Percentiles rank a stretch among this genome's conserved stretches.
Evolutionary conservation across 2,797 vertebrate genomes (phyloP).

Genomic region (Anas acuta): DNA sequence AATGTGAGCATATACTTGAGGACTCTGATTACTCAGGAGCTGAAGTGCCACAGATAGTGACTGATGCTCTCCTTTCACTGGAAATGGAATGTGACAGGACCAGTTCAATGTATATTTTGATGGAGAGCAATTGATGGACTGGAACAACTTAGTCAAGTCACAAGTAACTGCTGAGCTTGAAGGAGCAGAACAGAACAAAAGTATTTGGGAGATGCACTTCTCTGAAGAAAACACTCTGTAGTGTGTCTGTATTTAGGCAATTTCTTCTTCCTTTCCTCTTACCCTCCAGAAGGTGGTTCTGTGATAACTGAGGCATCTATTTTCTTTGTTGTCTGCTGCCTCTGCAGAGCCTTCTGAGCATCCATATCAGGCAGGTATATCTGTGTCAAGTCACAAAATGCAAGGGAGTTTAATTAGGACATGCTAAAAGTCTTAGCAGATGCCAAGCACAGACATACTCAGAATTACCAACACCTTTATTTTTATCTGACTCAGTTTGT

Average conservation of each 20-base stretch:
- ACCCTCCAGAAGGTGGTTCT: not conserved
- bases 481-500: constrained; percentile 62
- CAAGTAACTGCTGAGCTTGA: not conserved
- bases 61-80: not conserved
- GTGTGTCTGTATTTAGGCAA: not conserved
- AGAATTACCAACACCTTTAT: constrained; percentile 57
- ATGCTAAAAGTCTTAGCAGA: constrained; percentile 44
- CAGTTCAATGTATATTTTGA: not conserved
- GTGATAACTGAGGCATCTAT: not conserved
- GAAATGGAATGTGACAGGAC: not conserved
- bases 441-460: constrained; percentile 31
- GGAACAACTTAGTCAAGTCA: not conserved
- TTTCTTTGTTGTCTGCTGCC: not conserved
- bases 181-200: not conserved
- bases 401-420: not conserved
- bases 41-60: not conserved
- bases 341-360: not conserved
- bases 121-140: not conserved
- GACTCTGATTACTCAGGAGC: not conserved
- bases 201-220: not conserved
- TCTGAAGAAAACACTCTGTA: not conserved
- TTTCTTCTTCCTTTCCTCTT: not conserved
- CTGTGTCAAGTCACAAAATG: not conserved
- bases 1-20: not conserved
- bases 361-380: not conserved